phyloP scores from a whole-genome alignment of 37 sponge, comb jelly and placozoan genomes.

The Agelas oroides region DNA sequence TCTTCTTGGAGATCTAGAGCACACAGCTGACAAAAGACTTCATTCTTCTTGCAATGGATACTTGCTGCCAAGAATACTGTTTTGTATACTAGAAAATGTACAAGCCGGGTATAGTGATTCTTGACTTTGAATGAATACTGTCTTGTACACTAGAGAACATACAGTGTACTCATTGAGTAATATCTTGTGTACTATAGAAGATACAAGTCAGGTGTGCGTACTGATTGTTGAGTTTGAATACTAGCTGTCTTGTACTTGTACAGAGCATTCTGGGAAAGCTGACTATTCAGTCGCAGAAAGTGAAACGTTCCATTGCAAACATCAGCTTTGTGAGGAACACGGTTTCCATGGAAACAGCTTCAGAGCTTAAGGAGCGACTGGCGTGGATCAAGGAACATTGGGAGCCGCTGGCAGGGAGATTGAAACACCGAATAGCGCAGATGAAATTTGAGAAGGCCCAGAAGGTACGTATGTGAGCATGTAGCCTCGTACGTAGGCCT shows the following conservation, averaged over 20 bases:
- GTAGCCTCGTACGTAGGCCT: too few relatives aligned
- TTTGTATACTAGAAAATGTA: too few relatives aligned
- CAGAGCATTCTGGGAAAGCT: background rate
- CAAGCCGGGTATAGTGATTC: background rate
- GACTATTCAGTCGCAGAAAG: slow-evolving; percentile 17
- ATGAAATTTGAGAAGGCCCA: slow-evolving; percentile 43
- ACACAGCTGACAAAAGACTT: too few relatives aligned
- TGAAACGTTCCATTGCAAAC: slow-evolving; percentile 32
- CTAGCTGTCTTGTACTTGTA: background rate
- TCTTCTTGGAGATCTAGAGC: too few relatives aligned
- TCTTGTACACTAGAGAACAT: too few relatives aligned
- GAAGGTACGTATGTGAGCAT: too few relatives aligned
- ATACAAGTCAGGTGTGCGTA: too few relatives aligned
- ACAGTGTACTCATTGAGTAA: too few relatives aligned
- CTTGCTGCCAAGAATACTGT: too few relatives aligned
- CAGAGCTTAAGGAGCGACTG: background rate
- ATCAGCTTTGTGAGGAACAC: slow-evolving; percentile 21
- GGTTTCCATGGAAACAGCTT: background rate
- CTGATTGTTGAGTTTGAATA: background rate
- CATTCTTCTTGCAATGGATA: too few relatives aligned
- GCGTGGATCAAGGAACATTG: background rate
- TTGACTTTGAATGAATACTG: too few relatives aligned
- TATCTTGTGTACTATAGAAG: too few relatives aligned
- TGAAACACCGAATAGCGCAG: slow-evolving; percentile 12
- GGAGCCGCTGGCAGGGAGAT: background rate